Percentiles rank a stretch among this genome's conserved stretches.
Conservation (phyloP, 2,888 invertebrate species). For the Andricus quercusramuli region DNA sequence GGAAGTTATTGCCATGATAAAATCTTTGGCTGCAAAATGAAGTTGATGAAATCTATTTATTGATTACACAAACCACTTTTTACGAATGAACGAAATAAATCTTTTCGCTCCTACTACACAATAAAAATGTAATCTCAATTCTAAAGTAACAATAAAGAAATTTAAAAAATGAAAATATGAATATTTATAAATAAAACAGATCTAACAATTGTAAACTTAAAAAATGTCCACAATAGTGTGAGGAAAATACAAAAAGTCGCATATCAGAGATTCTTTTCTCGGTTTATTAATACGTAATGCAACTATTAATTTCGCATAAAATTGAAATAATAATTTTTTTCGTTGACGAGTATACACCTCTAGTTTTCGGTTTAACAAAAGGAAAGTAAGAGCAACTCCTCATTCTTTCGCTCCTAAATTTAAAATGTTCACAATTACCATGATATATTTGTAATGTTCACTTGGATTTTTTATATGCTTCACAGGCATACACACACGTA, state of each 20-base stretch:
- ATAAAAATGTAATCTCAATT: not conserved
- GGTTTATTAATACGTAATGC: conserved; percentile 23
- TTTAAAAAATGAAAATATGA: not conserved
- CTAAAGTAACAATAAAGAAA: not conserved
- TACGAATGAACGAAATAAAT: no score
- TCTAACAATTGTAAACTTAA: not conserved
- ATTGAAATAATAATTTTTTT: conserved; percentile 7
- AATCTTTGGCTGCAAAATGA: no score
- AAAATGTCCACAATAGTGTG: not conserved
- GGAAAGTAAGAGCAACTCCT: conserved; percentile 32
- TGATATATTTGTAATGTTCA: conserved; percentile 16
- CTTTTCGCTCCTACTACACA: no score
- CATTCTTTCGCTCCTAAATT: not conserved
- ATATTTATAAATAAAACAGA: not conserved
- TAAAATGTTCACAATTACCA: conserved; percentile 11
- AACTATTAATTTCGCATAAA: conserved; percentile 40
- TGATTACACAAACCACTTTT: no score
- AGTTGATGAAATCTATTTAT: no score
- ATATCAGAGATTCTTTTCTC: conserved; percentile 25
- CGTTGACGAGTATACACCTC: conserved; percentile 9
- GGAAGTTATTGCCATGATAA: no score
- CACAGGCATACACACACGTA: conserved; percentile 38
- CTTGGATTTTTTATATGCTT: conserved; percentile 20
- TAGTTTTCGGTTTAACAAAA: conserved; percentile 19
- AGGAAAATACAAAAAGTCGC: conserved; percentile 5